These are phyloP conservation scores for Pelodytes ibericus DNA, from an alignment of 2,797 vertebrate genomes.

Conservation along the genomic window DNA sequence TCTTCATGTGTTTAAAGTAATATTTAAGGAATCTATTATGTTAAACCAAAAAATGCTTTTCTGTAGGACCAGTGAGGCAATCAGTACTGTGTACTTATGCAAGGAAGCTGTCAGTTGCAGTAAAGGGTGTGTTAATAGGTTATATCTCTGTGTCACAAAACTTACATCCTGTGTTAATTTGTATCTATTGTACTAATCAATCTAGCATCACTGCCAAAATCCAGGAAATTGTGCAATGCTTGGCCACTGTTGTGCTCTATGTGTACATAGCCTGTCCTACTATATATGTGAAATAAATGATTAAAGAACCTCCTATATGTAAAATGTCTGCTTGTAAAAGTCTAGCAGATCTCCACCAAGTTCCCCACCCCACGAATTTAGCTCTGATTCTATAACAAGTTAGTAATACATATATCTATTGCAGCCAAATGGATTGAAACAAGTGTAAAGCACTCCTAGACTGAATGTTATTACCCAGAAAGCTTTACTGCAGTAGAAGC, in stretches of 20 bases:
- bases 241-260: background rate
- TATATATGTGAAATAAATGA: background rate
- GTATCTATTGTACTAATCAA: background rate
- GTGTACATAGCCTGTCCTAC: no score
- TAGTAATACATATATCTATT: background rate
- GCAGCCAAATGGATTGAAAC: no score
- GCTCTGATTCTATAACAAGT: background rate
- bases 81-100: background rate
- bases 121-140: background rate
- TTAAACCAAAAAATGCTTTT: background rate
- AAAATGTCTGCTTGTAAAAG: background rate
- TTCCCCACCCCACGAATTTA: background rate
- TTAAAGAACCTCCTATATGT: background rate
- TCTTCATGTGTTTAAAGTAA: no score
- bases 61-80: background rate
- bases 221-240: background rate
- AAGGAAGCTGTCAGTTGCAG: background rate
- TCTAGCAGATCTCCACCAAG: background rate
- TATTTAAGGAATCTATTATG: no score
- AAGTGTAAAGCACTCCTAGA: no score
- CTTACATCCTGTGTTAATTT: background rate
- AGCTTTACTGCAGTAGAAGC: background rate
- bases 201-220: background rate
- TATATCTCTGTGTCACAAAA: background rate
- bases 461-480: background rate